Base-by-base conservation (phyloP, 2,797 vertebrate species). In the Ptychobarbus kaznakovi region DNA sequence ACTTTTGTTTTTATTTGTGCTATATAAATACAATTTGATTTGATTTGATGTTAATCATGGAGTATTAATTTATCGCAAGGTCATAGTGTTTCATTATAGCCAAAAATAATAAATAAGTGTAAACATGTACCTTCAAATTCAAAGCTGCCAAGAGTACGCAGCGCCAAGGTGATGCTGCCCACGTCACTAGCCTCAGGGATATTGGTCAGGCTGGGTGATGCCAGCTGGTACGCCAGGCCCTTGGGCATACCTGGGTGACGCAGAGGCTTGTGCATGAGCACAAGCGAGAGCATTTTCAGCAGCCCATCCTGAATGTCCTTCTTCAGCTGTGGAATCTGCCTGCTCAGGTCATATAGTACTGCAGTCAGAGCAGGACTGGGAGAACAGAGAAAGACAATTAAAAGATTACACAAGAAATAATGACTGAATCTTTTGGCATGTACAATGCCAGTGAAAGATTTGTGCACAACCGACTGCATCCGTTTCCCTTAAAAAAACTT, bases 301-400 rank as follows among this genome's bases (percentile, higher is more conserved):
- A 99, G 95, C 25, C 98, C 98, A 0, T 99, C 98, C 92, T 99
- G 98, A 91, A 99, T 99, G 90, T 99, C 98, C 88, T 99, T 99
- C 95, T 99, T 99, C 87, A 99, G 92, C 94, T 96, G 98, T 0
- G 98, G 97, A 91, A 99, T 99, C 93, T 99, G 98, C 9, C 97
- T 97, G 89, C 98, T 99, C 94, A 99, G 92, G 95, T 99, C 98
- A 0, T 99, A 99, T 49, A 99, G 95, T 80, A 99, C 98, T 0
- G 98, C 97, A 0, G 98, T 99, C 80, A 99, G 93, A 4, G 98
- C 98, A 53, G 98, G 98, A 91, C 98, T 99, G 86, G 44, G 80
- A 16, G 58, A 58, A 10, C 16, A 72, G 49, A 11, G 18, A 84
- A 46, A 63, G 1, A 35, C 13, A 32, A 10, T 56, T 22, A 56